Percentiles rank a stretch among this genome's conserved stretches.
Evolutionary conservation across 2,888 invertebrate species (phyloP).

Genomic region (Ceratothoa steindachneri): DNA sequence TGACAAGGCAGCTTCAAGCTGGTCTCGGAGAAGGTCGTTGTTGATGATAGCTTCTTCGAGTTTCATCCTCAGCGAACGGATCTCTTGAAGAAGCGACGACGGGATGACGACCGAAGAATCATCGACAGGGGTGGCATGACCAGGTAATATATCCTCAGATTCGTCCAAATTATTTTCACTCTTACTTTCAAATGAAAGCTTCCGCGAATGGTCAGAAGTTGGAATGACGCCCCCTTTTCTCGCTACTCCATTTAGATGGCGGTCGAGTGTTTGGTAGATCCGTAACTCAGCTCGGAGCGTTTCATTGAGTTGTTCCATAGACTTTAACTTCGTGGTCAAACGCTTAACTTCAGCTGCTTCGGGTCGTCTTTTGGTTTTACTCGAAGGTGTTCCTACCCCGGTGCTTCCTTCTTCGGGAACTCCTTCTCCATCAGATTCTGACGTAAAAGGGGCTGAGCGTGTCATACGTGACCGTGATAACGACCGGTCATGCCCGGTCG

Average conservation of each 20-base stretch:
- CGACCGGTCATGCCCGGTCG: constrained; percentile 30
- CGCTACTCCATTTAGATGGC: constrained; percentile 7
- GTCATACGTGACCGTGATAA: constrained; percentile 23
- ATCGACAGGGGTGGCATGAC: background rate
- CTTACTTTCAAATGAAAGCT: background rate
- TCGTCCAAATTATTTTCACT: background rate
- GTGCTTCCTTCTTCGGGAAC: constrained; percentile 9
- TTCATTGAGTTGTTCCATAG: constrained; percentile 56
- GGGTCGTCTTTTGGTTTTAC: constrained; percentile 32
- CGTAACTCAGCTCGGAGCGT: constrained; percentile 54
- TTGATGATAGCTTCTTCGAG: constrained; percentile 49
- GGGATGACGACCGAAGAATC: background rate
- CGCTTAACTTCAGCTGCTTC: constrained; percentile 48
- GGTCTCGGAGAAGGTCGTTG: constrained; percentile 52
- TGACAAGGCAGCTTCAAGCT: constrained; percentile 54
- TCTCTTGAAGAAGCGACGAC: constrained; percentile 18
- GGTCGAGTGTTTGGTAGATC: constrained; percentile 47
- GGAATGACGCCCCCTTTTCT: background rate
- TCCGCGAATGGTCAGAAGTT: background rate
- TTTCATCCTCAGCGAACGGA: constrained; percentile 46
- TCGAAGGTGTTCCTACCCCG: constrained; percentile 16
- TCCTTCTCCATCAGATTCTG: constrained; percentile 40
- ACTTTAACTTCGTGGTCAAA: constrained; percentile 49
- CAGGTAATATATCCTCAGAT: background rate
- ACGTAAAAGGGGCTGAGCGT: constrained; percentile 26